phyloP scores from a whole-genome alignment of 2,113 vertebrate genomes.

The Oncorhynchus clarkii region DNA sequence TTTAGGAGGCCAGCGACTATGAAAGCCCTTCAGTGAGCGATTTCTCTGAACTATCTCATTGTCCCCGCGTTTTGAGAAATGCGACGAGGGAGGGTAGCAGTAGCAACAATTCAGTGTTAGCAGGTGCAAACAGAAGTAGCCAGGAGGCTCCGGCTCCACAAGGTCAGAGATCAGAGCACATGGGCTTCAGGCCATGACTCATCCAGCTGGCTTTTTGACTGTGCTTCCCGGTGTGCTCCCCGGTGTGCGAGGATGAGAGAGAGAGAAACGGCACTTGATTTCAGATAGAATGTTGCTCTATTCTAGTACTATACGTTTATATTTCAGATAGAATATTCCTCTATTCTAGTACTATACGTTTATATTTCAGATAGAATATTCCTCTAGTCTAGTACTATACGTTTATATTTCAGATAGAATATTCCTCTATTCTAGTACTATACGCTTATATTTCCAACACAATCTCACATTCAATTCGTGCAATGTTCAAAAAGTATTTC shows the following conservation, averaged over 20 bases:
- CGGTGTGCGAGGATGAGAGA: background rate
- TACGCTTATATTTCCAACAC: no score
- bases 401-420: no score
- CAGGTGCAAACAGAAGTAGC: conserved; percentile 62
- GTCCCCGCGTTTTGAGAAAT: conserved; percentile 62
- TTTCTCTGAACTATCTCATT: conserved; percentile 45
- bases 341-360: no score
- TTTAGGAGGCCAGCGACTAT: conserved; percentile 34
- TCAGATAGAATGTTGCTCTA: background rate
- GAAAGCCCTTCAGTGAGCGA: conserved; percentile 40
- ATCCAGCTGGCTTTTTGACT: conserved; percentile 31
- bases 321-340: no score
- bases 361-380: no score
- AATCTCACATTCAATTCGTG: no score
- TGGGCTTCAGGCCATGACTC: conserved; percentile 24
- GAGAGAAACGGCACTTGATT: conserved; percentile 13
- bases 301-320: no score
- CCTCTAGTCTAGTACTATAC: no score
- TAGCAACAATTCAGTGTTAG: conserved; percentile 70
- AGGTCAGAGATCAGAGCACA: conserved; percentile 31
- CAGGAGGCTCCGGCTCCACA: conserved; percentile 35
- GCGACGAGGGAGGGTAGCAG: conserved; percentile 25
- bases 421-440: no score
- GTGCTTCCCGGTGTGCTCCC: conserved; percentile 4
- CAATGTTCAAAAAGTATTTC: no score